Conservation (phyloP, 2,888 invertebrate genomes). For the Marasmarcha lunaedactyla region DNA sequence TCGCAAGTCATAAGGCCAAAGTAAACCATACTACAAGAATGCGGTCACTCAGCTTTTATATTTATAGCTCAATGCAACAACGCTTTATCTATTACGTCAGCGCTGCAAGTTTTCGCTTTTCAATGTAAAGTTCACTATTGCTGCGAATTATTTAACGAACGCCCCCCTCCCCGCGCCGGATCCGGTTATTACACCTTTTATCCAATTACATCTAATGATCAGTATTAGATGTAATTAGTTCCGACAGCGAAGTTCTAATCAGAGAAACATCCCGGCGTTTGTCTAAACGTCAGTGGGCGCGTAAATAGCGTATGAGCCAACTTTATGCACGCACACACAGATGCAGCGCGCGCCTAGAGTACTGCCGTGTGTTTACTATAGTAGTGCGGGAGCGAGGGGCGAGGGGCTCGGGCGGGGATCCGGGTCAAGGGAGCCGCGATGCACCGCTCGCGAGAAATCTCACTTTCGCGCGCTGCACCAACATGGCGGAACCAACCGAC, state of each 20-base stretch:
- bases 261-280: no score
- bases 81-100: not conserved
- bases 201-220: no score
- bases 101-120: conserved; percentile 14
- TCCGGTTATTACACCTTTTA: not conserved
- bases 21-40: not conserved
- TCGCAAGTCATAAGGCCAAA: no score
- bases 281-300: no score
- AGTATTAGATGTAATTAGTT: no score
- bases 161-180: not conserved
- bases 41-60: not conserved
- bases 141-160: conserved; percentile 14
- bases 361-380: conserved; percentile 49
- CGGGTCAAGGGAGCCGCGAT: conserved; percentile 67
- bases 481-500: conserved; percentile 43
- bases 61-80: not conserved
- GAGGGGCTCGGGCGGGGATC: conserved; percentile 30
- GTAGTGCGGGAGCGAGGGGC: conserved; percentile 31
- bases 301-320: not conserved
- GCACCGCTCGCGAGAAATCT: conserved; percentile 68
- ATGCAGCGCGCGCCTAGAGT: conserved; percentile 17
- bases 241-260: no score
- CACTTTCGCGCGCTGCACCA: conserved; percentile 66
- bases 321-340: conserved; percentile 15
- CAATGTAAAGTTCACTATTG: conserved; percentile 30